phyloP scores from a whole-genome alignment of 2,888 invertebrate species.

The Macroteleia sp. region DNA sequence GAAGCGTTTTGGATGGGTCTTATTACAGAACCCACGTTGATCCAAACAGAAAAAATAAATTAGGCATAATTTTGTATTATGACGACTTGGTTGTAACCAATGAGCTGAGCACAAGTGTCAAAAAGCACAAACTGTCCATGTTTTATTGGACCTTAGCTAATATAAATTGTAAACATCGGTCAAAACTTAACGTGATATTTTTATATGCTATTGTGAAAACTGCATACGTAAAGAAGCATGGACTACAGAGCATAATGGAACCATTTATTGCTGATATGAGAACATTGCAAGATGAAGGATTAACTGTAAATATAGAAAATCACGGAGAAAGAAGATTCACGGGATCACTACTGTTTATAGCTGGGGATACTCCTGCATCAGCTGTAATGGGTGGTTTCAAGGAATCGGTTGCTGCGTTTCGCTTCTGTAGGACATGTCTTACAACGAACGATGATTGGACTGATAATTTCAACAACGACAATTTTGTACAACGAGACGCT shows the following conservation, averaged over 20 bases:
- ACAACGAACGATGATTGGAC: not conserved
- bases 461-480: not conserved
- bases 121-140: not conserved
- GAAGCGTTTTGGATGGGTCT: not conserved
- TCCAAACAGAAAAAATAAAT: not conserved
- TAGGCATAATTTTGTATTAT: not conserved
- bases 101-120: not conserved
- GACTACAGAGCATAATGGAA: not conserved
- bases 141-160: conserved; percentile 4
- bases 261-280: not conserved
- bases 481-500: not conserved
- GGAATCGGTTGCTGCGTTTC: not conserved
- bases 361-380: conserved; percentile 63
- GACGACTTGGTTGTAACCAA: not conserved
- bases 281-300: not conserved
- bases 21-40: not conserved
- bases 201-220: not conserved
- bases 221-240: not conserved
- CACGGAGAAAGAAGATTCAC: not conserved
- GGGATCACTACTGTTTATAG: conserved; percentile 20
- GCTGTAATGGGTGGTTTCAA: conserved; percentile 62
- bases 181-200: not conserved
- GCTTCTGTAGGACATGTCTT: not conserved
- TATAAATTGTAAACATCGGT: not conserved
- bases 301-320: not conserved